A percentile compares a stretch with the other conserved stretches of the same genome.
Evolutionary conservation across 2,888 invertebrate species (phyloP).

Genomic region (Diloba caeruleocephala): DNA sequence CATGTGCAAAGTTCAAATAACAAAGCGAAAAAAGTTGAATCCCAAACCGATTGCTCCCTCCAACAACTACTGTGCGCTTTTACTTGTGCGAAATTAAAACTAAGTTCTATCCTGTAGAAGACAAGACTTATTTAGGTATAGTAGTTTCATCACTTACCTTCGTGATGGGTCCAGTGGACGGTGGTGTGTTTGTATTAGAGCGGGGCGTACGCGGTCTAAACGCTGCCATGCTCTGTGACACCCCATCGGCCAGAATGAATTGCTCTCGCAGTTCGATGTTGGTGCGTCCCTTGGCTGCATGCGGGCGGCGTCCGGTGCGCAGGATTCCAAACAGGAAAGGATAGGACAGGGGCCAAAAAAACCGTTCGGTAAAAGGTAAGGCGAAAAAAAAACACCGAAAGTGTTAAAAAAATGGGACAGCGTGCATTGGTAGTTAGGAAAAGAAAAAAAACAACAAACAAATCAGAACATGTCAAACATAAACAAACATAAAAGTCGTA

Average conservation of each 20-base stretch:
- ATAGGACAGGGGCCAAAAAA: constrained; percentile 74
- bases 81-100: constrained; percentile 83
- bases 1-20: constrained; percentile 83
- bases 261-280: constrained; percentile 99
- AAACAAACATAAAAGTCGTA: constrained; percentile 79
- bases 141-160: constrained; percentile 92
- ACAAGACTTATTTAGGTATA: constrained; percentile 63
- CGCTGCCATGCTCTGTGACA: constrained; percentile 99
- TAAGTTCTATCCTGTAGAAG: constrained; percentile 79
- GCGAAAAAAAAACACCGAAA: constrained; percentile 80
- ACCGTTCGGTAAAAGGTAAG: constrained; percentile 81
- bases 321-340: constrained; percentile 75
- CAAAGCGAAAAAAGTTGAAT: constrained; percentile 75
- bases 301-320: constrained; percentile 88
- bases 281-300: constrained; percentile 99
- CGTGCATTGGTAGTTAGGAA: constrained; percentile 86
- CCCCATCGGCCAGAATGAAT: constrained; percentile 99
- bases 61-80: constrained; percentile 87
- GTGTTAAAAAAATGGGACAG: constrained; percentile 81
- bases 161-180: constrained; percentile 96
- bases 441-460: constrained; percentile 87
- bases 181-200: constrained; percentile 92
- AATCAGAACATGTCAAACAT: constrained; percentile 87
- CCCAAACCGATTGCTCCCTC: constrained; percentile 87
- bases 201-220: constrained; percentile 98